Base-by-base conservation (phyloP, 92 coral and sea anemone species). In the Parazoanthus darwini region DNA sequence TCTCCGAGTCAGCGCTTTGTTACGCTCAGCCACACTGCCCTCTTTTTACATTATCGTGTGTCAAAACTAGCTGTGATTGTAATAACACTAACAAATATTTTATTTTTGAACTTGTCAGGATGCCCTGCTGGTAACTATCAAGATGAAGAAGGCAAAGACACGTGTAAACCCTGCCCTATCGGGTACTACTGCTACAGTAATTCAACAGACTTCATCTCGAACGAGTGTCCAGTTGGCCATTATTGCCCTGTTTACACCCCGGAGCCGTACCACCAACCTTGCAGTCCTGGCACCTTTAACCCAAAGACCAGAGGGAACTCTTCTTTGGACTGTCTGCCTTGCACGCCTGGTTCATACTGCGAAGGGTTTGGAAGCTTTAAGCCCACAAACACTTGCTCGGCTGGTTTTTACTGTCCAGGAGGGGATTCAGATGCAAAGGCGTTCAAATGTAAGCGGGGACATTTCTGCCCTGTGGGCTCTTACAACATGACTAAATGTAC, bases 391-490 rank as follows among this genome's bases (percentile, higher is more conserved):
- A 92, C 95, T 5, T 97, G 99, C 87, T 93, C 95, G 9, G 86
- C 93, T 43, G 99, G 99, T 33, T 97, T 93, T 90, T 97, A 94
- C 86, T 97, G 99, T 77, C 98, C 98, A 33, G 99, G 99, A 71
- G 98, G 98, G 18, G 89, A 96, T 70, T 42, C 88, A 0, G 88
- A 63, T 73, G 88, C 98, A 37, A 85, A 86, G 36, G 95, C 99
- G 0, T 88, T 87, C 15, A 91, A 86, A 37, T 97, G 99, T 78
- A 72, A 92, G 71, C 89, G 65, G 22, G 94, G 99, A 6, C 92
- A 91, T 92, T 97, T 80, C 82, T 97, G 99, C 74, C 94, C 94
- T 0, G 78, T 51, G 23, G 91, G 92, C 44, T 95, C 99, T 4
- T 90, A 86, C 81, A 90, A 92, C 78, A 94, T 95, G 99, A 95